These are phyloP conservation scores for Neria commutata DNA, from an alignment of 2,888 invertebrate genomes.

Conservation along the genomic window DNA sequence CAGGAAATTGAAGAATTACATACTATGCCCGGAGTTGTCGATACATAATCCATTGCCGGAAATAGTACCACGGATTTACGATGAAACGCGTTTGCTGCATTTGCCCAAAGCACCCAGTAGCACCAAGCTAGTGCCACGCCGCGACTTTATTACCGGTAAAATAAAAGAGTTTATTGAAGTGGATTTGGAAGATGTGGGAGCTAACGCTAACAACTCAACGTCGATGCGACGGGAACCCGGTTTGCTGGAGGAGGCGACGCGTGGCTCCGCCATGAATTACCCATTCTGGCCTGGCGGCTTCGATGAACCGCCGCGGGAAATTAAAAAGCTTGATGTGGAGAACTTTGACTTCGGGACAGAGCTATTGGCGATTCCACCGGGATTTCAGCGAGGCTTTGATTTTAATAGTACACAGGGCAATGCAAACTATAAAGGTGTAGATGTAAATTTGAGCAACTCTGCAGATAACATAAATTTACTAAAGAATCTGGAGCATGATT, in stretches of 20 bases:
- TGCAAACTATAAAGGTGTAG: slow-evolving; percentile 24
- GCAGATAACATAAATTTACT: slow-evolving; percentile 52
- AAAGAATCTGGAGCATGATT: slow-evolving; percentile 51
- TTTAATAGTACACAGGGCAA: slow-evolving; percentile 58
- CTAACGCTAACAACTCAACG: slow-evolving; percentile 75
- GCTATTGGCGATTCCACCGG: slow-evolving; percentile 69
- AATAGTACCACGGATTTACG: slow-evolving; percentile 49
- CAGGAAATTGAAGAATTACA: slow-evolving; percentile 49
- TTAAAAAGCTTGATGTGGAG: slow-evolving; percentile 59
- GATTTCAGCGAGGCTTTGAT: slow-evolving; percentile 67
- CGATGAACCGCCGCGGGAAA: slow-evolving; percentile 64
- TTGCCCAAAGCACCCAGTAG: slow-evolving; percentile 49
- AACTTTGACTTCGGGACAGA: slow-evolving; percentile 61
- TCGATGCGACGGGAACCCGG: slow-evolving; percentile 82
- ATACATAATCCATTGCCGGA: slow-evolving; percentile 58
- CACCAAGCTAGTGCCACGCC: slow-evolving; percentile 57
- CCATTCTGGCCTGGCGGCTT: slow-evolving; percentile 91
- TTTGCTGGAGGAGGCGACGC: slow-evolving; percentile 69
- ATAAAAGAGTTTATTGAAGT: slow-evolving; percentile 74
- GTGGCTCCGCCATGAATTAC: slow-evolving; percentile 79
- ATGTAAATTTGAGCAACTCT: slow-evolving; percentile 28
- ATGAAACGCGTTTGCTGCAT: slow-evolving; percentile 49
- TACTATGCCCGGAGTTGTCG: slow-evolving; percentile 54
- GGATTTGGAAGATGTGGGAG: slow-evolving; percentile 66
- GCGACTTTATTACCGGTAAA: slow-evolving; percentile 79